A percentile compares a stretch with the other conserved stretches of the same genome.
These are phyloP conservation scores for Mesembrinibis cayennensis DNA, from an alignment of 2,113 vertebrate species.

Conservation along the genomic window DNA sequence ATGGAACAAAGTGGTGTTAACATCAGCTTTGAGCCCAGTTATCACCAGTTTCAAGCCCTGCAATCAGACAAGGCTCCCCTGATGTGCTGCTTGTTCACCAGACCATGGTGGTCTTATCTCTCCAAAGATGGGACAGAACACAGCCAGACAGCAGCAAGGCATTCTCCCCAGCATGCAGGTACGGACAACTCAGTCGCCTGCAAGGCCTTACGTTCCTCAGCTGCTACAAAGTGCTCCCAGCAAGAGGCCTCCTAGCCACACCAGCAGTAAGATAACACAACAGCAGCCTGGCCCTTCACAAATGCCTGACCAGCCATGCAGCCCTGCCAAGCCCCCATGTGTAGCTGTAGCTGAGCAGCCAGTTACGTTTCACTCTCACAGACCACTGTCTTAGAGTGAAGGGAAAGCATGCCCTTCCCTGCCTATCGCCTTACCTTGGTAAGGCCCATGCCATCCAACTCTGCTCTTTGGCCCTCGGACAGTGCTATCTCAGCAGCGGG, in stretches of 20 bases:
- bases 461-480: not conserved
- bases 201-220: not conserved
- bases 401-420: not conserved
- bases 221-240: not conserved
- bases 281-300: not conserved
- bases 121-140: not conserved
- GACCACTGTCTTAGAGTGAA: not conserved
- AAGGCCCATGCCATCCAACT: not conserved
- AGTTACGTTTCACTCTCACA: not conserved
- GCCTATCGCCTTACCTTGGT: not conserved
- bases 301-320: not conserved
- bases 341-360: not conserved
- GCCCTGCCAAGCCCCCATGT: rapidly evolving
- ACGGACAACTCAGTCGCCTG: not conserved
- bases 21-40: not conserved
- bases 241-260: not conserved
- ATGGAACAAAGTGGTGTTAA: not conserved
- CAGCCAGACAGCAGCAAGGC: not conserved
- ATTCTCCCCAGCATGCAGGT: not conserved
- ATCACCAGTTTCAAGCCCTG: not conserved
- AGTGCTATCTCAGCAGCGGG: not conserved
- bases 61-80: not conserved
- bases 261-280: not conserved
- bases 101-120: rapidly evolving
- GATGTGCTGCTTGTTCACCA: not conserved